Percentiles rank a stretch among this genome's conserved stretches.
Evolutionary conservation across 2,797 vertebrate species (phyloP).

Genomic region (Tapera naevia): DNA sequence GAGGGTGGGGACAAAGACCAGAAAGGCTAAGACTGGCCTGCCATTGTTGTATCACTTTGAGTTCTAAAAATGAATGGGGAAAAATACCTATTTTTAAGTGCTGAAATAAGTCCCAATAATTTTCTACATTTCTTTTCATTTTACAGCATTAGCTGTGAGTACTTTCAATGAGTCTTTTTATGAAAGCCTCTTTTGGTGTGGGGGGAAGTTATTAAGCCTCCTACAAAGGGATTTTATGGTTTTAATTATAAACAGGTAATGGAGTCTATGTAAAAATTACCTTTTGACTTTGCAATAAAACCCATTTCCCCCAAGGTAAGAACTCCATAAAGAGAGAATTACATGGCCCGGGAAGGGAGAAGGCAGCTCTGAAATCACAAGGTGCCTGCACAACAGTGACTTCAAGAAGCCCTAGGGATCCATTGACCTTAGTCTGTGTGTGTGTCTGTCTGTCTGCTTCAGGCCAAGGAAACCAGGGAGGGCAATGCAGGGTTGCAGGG

Average conservation of each 20-base stretch:
- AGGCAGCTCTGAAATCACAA: background rate
- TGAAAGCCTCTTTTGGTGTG: conserved; percentile 53
- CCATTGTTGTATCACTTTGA: background rate
- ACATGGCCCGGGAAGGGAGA: background rate
- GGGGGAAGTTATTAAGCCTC: conserved; percentile 58
- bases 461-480: background rate
- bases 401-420: background rate
- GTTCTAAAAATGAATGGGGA: background rate
- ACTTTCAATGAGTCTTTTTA: conserved; percentile 65
- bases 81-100: background rate
- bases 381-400: background rate
- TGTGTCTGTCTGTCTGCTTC: background rate
- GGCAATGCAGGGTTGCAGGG: background rate
- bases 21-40: background rate
- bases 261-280: conserved; percentile 60
- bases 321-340: conserved; percentile 27
- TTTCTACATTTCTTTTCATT: conserved; percentile 47
- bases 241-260: conserved; percentile 76
- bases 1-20: background rate
- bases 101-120: conserved; percentile 5
- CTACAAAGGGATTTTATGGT: conserved; percentile 63
- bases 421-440: rapidly evolving
- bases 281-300: conserved; percentile 64
- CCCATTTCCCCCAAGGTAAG: conserved; percentile 18
- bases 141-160: conserved; percentile 44